A percentile compares a stretch with the other conserved stretches of the same genome.
These are phyloP conservation scores for Heliornis fulica DNA, from an alignment of 2,113 vertebrate genomes.

Conservation along the genomic window DNA sequence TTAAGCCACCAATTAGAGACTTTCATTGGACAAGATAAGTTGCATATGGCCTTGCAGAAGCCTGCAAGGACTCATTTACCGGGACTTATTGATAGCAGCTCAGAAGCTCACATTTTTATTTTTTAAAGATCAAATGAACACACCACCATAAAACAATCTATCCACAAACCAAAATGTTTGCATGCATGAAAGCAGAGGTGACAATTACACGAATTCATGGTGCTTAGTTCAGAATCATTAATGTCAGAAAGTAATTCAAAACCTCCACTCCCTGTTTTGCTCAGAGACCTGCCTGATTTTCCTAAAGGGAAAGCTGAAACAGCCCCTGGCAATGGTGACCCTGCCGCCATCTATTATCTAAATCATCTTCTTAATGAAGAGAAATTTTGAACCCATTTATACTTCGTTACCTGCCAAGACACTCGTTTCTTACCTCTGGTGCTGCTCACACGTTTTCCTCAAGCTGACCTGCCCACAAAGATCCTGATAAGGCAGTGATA, in stretches of 20 bases:
- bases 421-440: not conserved
- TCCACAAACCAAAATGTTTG: not conserved
- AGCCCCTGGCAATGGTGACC: not conserved
- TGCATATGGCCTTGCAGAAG: not conserved
- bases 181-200: not conserved
- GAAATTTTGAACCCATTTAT: not conserved
- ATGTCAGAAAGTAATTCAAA: slow-evolving; percentile 11
- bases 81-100: not conserved
- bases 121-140: not conserved
- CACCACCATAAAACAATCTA: not conserved
- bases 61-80: not conserved
- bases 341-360: not conserved
- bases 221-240: not conserved
- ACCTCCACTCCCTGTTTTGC: not conserved
- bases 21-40: not conserved
- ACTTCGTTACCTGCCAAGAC: not conserved
- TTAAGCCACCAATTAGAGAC: not conserved
- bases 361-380: not conserved
- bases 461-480: not conserved
- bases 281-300: not conserved
- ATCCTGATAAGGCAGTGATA: slow-evolving; percentile 32
- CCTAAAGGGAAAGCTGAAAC: not conserved
- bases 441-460: not conserved
- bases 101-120: not conserved
- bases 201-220: not conserved